Conservation (phyloP, 1,140 invertebrate species). For the Sycophila sp. region DNA sequence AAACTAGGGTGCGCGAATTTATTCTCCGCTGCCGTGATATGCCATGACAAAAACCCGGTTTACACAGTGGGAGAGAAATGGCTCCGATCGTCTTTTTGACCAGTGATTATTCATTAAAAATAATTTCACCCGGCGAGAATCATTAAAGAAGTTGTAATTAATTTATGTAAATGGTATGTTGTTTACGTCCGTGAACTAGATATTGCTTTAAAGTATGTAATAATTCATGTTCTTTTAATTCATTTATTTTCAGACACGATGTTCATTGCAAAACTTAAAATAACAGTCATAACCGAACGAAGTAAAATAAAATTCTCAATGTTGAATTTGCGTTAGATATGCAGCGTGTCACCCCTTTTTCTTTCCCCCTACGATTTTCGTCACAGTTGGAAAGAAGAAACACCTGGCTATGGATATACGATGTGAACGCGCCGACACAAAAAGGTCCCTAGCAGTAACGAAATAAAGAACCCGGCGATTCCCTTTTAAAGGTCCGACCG, state of each 20-base stretch:
- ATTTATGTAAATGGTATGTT: too few species aligned
- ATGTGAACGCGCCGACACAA: not conserved
- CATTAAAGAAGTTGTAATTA: not conserved
- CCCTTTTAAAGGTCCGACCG: not conserved
- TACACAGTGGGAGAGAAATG: not conserved
- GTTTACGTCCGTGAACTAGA: too few species aligned
- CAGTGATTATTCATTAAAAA: not conserved
- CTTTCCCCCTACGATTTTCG: constrained; percentile 12
- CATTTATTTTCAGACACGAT: too few species aligned
- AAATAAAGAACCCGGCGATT: not conserved
- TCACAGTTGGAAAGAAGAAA: constrained; percentile 23
- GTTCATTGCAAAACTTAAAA: too few species aligned
- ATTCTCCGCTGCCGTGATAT: too few species aligned
- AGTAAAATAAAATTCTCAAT: not conserved
- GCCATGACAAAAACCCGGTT: not conserved
- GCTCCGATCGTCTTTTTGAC: too few species aligned
- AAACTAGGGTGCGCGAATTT: not conserved
- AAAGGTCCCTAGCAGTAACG: not conserved
- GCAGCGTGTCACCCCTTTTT: constrained; percentile 9
- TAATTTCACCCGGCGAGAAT: not conserved
- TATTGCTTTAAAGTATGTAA: too few species aligned
- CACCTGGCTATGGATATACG: constrained; percentile 27
- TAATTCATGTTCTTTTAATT: too few species aligned
- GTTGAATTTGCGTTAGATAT: not conserved
- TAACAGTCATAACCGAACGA: not conserved